Percentiles rank a stretch among this genome's conserved stretches.
Evolutionary conservation across 2,113 vertebrate species (phyloP).

Genomic region (Perca flavescens): DNA sequence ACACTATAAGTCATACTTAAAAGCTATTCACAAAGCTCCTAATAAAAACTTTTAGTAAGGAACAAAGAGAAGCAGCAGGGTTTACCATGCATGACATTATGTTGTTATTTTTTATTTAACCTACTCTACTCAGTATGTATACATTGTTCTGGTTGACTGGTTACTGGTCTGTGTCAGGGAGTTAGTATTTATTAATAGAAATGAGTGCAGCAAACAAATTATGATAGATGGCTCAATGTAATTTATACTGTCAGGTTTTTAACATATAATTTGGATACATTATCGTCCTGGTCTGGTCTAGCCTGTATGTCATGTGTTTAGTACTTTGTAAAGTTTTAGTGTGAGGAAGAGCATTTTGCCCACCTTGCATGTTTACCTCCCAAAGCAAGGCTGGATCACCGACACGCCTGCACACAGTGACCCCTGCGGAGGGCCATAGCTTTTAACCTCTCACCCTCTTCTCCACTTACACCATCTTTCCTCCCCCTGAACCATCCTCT

Average conservation of each 20-base stretch:
- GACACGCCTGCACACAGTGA: conserved; percentile 53
- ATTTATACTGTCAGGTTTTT: neutral
- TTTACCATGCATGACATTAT: neutral
- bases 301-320: neutral
- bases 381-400: conserved; percentile 67
- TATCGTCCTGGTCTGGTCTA: neutral
- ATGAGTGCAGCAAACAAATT: no score
- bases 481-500: conserved; percentile 45
- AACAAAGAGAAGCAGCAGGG: neutral
- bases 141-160: no score
- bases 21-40: neutral
- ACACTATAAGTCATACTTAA: neutral
- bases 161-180: neutral
- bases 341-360: conserved; percentile 54
- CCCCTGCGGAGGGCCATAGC: conserved; percentile 37
- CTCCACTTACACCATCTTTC: conserved; percentile 58
- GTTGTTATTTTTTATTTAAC: neutral
- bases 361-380: conserved; percentile 73
- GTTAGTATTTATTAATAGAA: neutral
- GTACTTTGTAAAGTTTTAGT: neutral
- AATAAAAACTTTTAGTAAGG: neutral
- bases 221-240: no score
- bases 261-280: neutral
- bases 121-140: no score
- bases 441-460: conserved; percentile 71